A percentile compares a stretch with the other conserved stretches of the same genome.
Conservation (phyloP, 2,888 invertebrate genomes). For the Cantharis flavilabris region DNA sequence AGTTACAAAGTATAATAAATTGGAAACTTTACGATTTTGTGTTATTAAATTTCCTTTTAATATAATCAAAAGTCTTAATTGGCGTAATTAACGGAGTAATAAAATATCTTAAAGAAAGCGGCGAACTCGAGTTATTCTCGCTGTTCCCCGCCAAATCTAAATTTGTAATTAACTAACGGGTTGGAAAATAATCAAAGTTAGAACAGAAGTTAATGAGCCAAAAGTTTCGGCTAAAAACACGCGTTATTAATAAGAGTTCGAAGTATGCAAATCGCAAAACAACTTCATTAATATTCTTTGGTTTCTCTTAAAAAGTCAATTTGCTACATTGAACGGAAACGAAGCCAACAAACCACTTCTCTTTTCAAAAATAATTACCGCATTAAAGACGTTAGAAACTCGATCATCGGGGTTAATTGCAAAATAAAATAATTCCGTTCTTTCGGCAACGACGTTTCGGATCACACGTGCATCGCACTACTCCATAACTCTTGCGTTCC, state of each 20-base stretch:
- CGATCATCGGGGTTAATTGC: slow-evolving; percentile 8
- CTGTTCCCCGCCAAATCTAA: slow-evolving; percentile 35
- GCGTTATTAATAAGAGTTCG: slow-evolving; percentile 44
- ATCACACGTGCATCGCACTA: not conserved
- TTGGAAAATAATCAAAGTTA: slow-evolving; percentile 55
- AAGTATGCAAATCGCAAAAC: slow-evolving; percentile 53
- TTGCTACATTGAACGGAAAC: slow-evolving; percentile 34
- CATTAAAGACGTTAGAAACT: slow-evolving; percentile 28
- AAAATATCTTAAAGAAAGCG: slow-evolving; percentile 49
- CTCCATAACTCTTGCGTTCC: slow-evolving; percentile 10
- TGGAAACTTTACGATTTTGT: slow-evolving; percentile 45
- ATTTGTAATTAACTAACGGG: slow-evolving; percentile 55
- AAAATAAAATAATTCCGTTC: not conserved
- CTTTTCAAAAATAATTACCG: slow-evolving; percentile 29
- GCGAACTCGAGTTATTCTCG: slow-evolving; percentile 36
- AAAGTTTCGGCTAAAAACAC: slow-evolving; percentile 44
- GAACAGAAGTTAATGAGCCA: slow-evolving; percentile 49
- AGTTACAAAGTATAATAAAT: slow-evolving; percentile 36
- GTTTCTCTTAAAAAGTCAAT: slow-evolving; percentile 43
- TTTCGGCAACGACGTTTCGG: not conserved
- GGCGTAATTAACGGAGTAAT: slow-evolving; percentile 47
- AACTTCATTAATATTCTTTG: slow-evolving; percentile 54
- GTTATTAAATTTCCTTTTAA: slow-evolving; percentile 50
- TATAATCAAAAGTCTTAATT: slow-evolving; percentile 43
- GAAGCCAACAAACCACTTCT: slow-evolving; percentile 25